A percentile compares a stretch with the other conserved stretches of the same genome.
Evolutionary conservation across 2,888 invertebrate species (phyloP).

Genomic region (Syrphus vitripennis): DNA sequence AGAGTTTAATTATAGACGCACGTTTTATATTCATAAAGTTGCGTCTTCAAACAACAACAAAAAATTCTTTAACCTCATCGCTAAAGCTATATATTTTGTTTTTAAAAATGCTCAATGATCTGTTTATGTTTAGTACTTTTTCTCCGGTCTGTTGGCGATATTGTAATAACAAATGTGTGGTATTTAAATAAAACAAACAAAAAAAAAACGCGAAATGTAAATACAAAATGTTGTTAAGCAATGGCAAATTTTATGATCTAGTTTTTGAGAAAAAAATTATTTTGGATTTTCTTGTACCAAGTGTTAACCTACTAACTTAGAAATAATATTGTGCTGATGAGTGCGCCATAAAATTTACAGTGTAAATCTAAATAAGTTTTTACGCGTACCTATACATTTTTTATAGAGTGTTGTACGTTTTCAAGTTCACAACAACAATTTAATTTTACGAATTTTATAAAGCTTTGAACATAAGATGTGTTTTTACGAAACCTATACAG

Average conservation of each 20-base stretch:
- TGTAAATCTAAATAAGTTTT: neutral
- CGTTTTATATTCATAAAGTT: neutral
- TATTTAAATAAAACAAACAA: neutral
- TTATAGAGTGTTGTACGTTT: no score
- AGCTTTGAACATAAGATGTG: no score
- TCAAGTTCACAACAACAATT: no score
- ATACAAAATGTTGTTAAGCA: constrained; percentile 12
- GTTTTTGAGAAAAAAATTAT: constrained; percentile 6
- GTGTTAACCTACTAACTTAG: neutral
- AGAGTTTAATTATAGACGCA: constrained; percentile 47
- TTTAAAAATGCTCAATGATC: constrained; percentile 5
- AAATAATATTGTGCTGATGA: neutral
- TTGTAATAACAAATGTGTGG: constrained; percentile 25
- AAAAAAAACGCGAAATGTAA: constrained; percentile 37
- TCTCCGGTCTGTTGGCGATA: constrained; percentile 40
- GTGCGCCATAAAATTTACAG: neutral
- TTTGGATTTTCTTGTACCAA: neutral
- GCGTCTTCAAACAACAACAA: neutral
- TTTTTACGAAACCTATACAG: no score
- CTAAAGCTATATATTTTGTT: neutral
- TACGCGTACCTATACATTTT: no score
- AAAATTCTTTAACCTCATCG: neutral
- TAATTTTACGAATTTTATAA: no score
- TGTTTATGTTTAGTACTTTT: constrained; percentile 42
- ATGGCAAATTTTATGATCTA: constrained; percentile 11